Evolutionary conservation across 2,888 invertebrate genomes (phyloP).

Genomic region (Patella pellucida): DNA sequence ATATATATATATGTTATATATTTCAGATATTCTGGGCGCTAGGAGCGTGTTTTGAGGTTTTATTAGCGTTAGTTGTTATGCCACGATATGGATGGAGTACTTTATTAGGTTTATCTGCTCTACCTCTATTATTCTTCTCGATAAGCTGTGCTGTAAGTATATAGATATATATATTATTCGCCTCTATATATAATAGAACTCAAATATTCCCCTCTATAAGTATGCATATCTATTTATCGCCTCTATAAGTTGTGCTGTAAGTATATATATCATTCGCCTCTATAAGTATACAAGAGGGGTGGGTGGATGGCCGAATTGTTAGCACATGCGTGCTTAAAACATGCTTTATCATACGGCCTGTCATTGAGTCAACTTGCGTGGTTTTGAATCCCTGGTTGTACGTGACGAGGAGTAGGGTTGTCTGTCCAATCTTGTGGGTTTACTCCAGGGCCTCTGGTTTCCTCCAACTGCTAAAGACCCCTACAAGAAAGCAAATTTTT

Average conservation of each 20-base stretch:
- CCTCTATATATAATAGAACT: too few species aligned
- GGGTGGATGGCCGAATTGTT: too few species aligned
- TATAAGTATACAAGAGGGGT: too few species aligned
- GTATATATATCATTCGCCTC: slow-evolving; percentile 27
- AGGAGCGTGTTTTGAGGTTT: slow-evolving; percentile 93
- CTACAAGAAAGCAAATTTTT: too few species aligned
- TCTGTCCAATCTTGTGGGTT: too few species aligned
- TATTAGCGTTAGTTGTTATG: slow-evolving; percentile 90
- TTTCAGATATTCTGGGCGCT: slow-evolving; percentile 87
- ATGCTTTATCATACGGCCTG: too few species aligned
- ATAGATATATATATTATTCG: not conserved
- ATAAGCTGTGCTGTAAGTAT: slow-evolving; percentile 71
- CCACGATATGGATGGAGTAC: slow-evolving; percentile 92
- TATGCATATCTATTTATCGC: slow-evolving; percentile 79
- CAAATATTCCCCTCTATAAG: not conserved
- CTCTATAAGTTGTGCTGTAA: slow-evolving; percentile 72
- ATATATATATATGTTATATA: slow-evolving; percentile 24
- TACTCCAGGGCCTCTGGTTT: too few species aligned
- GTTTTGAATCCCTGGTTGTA: too few species aligned
- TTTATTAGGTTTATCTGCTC: slow-evolving; percentile 90
- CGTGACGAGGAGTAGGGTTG: too few species aligned
- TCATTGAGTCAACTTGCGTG: too few species aligned
- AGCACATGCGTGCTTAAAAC: too few species aligned
- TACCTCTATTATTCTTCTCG: slow-evolving; percentile 86
- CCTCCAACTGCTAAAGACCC: too few species aligned